Conservation (phyloP, 2,113 vertebrate species). For the Pollimyrus isidori region DNA sequence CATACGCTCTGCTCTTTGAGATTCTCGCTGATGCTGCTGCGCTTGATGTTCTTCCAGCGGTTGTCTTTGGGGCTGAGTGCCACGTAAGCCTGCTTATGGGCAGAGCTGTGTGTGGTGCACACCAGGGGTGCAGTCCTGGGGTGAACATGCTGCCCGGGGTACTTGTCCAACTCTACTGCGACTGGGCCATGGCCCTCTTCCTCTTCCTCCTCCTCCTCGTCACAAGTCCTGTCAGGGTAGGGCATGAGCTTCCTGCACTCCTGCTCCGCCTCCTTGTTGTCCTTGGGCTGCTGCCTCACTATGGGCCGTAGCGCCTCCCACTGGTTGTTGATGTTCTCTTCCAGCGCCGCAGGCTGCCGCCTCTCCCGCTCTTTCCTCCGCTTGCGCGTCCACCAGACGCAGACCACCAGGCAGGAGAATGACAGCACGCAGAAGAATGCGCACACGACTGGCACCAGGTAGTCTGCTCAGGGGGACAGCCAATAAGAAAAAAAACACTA, state of each 20-base stretch:
- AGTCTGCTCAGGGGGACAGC: slow-evolving; percentile 53
- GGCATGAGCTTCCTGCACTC: slow-evolving; percentile 80
- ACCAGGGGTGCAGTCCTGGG: slow-evolving; percentile 56
- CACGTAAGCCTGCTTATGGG: slow-evolving; percentile 68
- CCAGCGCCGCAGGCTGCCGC: slow-evolving; percentile 56
- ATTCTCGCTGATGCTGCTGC: slow-evolving; percentile 54
- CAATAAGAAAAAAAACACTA: not conserved
- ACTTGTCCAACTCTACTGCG: slow-evolving; percentile 63
- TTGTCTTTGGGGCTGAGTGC: slow-evolving; percentile 83
- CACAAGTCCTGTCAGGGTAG: slow-evolving; percentile 68
- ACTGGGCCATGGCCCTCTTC: slow-evolving; percentile 50
- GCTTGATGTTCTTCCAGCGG: slow-evolving; percentile 73
- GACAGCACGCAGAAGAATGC: slow-evolving; percentile 76
- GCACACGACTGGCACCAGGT: slow-evolving; percentile 76
- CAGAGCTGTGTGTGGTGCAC: slow-evolving; percentile 49
- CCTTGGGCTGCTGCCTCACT: slow-evolving; percentile 62
- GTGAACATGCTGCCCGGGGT: slow-evolving; percentile 39
- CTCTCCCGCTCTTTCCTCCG: slow-evolving; percentile 84
- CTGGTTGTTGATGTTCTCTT: slow-evolving; percentile 82
- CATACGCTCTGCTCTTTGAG: slow-evolving; percentile 63
- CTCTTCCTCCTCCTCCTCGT: slow-evolving; percentile 58
- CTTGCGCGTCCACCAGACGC: slow-evolving; percentile 86
- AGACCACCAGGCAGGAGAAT: slow-evolving; percentile 76
- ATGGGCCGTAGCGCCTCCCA: slow-evolving; percentile 72
- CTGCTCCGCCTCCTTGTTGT: slow-evolving; percentile 66